A percentile compares a stretch with the other conserved stretches of the same genome.
phyloP scores from a whole-genome alignment of 2,797 vertebrate genomes.

The Menidia menidia region DNA sequence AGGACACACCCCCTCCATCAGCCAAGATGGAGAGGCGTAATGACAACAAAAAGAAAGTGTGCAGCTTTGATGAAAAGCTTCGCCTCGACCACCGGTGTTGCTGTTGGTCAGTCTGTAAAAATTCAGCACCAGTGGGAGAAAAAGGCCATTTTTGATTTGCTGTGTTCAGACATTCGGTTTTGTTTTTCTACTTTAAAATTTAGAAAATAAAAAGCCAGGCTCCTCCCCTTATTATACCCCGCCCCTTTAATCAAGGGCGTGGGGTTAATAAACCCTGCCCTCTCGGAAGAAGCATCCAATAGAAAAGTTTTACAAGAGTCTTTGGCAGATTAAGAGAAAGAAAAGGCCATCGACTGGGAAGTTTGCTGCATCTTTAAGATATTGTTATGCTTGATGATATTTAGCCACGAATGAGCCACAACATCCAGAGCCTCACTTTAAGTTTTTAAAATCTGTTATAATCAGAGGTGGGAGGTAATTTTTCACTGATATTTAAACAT shows the following conservation, averaged over 20 bases:
- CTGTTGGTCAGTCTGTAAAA: constrained; percentile 57
- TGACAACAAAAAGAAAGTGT: constrained; percentile 39
- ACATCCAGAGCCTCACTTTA: background rate
- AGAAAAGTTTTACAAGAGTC: constrained; percentile 54
- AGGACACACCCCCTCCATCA: constrained; percentile 42
- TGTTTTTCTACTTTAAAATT: constrained; percentile 26
- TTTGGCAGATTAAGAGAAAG: constrained; percentile 71
- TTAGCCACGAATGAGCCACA: background rate
- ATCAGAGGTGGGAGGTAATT: background rate
- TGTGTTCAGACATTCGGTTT: constrained; percentile 72
- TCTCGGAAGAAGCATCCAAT: constrained; percentile 6
- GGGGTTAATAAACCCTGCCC: background rate
- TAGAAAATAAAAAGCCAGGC: constrained; percentile 21
- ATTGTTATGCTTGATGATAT: background rate
- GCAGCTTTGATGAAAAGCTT: constrained; percentile 6
- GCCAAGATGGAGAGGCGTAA: constrained; percentile 41
- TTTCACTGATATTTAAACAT: background rate
- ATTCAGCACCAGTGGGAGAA: constrained; percentile 78
- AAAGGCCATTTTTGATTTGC: constrained; percentile 73
- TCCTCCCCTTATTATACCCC: constrained; percentile 13
- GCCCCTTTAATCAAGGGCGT: background rate
- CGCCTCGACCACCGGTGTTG: constrained; percentile 24
- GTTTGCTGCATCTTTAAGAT: background rate
- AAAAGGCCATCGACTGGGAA: constrained; percentile 20
- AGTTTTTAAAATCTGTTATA: background rate